Evolutionary conservation across 2,888 invertebrate genomes (phyloP).

Genomic region (Pediacus dermestoides): DNA sequence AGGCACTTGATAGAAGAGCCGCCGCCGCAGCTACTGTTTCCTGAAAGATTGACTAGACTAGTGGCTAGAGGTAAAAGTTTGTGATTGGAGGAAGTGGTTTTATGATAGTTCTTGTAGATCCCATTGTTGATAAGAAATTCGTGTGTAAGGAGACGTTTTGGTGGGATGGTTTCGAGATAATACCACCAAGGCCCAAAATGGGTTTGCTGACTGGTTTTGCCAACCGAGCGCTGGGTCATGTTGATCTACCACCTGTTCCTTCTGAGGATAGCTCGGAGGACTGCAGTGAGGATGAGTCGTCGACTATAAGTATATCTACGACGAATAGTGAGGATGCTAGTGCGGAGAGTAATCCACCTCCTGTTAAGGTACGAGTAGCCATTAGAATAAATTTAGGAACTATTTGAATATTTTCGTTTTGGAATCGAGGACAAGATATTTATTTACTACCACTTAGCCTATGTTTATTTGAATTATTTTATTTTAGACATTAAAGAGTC

Average conservation of each 20-base stretch:
- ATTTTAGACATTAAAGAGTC: too few relatives aligned
- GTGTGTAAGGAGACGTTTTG: slow-evolving; percentile 66
- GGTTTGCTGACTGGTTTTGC: slow-evolving; percentile 56
- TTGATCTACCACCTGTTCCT: slow-evolving; percentile 15
- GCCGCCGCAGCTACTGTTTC: slow-evolving; percentile 65
- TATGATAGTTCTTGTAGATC: slow-evolving; percentile 23
- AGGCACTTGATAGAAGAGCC: slow-evolving; percentile 61
- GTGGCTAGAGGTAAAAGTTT: slow-evolving; percentile 53
- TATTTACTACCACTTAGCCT: too few relatives aligned
- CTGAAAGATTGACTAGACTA: slow-evolving; percentile 65
- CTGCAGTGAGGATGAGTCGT: slow-evolving; percentile 30
- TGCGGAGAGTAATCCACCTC: slow-evolving; percentile 39
- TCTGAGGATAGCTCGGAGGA: slow-evolving; percentile 31
- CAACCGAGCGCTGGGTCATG: slow-evolving; percentile 18
- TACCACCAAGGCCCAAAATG: slow-evolving; percentile 59
- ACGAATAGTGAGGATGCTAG: slow-evolving; percentile 35
- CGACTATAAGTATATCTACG: slow-evolving; percentile 24
- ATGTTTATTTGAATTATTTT: too few relatives aligned
- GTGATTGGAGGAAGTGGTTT: slow-evolving; percentile 1
- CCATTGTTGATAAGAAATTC: slow-evolving; percentile 50
- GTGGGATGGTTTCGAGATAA: slow-evolving; percentile 69
- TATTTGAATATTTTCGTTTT: too few relatives aligned
- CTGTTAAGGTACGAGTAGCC: slow-evolving; percentile 19
- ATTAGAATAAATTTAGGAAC: too few relatives aligned
- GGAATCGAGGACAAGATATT: too few relatives aligned